These are phyloP conservation scores for Brachyptera risi DNA, from an alignment of 2,888 invertebrate genomes.

Conservation along the genomic window DNA sequence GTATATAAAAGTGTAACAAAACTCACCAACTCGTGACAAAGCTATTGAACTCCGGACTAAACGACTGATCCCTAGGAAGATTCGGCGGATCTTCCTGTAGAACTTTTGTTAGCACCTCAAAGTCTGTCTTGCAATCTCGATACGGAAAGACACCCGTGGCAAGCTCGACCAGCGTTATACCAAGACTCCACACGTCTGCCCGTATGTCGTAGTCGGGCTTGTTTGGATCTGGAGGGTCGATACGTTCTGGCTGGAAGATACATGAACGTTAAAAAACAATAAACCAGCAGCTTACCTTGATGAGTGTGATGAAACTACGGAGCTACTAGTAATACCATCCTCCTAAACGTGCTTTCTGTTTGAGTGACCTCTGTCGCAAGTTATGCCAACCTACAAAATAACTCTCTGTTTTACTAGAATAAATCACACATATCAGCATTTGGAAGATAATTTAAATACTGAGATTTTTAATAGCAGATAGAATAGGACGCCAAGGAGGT, in stretches of 20 bases:
- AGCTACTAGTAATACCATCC: too few species aligned
- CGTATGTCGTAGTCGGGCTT: slow-evolving; percentile 97
- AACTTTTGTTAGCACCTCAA: slow-evolving; percentile 92
- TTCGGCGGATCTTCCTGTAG: slow-evolving; percentile 85
- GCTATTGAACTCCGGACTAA: slow-evolving; percentile 80
- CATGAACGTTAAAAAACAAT: too few species aligned
- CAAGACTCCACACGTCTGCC: slow-evolving; percentile 99
- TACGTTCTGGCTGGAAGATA: slow-evolving; percentile 80
- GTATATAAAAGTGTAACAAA: not conserved
- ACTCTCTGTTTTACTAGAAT: too few species aligned
- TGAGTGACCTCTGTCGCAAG: too few species aligned
- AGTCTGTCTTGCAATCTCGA: slow-evolving; percentile 92
- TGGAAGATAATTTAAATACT: too few species aligned
- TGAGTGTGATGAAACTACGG: too few species aligned
- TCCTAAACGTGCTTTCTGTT: too few species aligned
- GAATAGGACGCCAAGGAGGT: too few species aligned
- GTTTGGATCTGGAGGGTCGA: slow-evolving; percentile 88
- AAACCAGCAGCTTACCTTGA: too few species aligned
- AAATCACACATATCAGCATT: too few species aligned
- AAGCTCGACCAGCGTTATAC: slow-evolving; percentile 92
- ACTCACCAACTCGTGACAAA: slow-evolving; percentile 88
- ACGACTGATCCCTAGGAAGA: slow-evolving; percentile 71
- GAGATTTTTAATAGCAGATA: too few species aligned
- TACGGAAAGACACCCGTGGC: slow-evolving; percentile 96
- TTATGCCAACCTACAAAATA: too few species aligned